Evolutionary conservation across 2,888 invertebrate genomes (phyloP).

Genomic region (Lasioglossum vierecki): DNA sequence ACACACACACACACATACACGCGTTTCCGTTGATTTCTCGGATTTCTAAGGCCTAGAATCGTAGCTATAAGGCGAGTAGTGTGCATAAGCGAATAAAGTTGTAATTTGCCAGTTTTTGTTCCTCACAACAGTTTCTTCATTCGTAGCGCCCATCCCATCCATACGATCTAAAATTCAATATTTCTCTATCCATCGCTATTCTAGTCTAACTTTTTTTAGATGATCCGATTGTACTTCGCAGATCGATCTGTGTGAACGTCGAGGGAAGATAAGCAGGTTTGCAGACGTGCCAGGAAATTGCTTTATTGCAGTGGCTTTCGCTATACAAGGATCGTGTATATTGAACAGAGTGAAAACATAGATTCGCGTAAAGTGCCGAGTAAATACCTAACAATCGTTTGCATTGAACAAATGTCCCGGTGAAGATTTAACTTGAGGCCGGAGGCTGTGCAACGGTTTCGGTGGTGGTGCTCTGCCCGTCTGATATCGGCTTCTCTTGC

Average conservation of each 20-base stretch:
- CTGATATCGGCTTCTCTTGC: conserved; percentile 78
- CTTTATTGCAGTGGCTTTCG: conserved; percentile 60
- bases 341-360: conserved; percentile 38
- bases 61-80: conserved; percentile 58
- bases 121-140: conserved; percentile 35
- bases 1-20: too few species aligned
- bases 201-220: neutral
- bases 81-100: conserved; percentile 65
- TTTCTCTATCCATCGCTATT: neutral
- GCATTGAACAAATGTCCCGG: neutral
- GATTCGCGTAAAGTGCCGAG: conserved; percentile 18
- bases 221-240: neutral
- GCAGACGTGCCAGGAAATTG: conserved; percentile 39
- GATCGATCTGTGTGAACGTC: neutral
- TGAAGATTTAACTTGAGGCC: conserved; percentile 66
- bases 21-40: conserved; percentile 50
- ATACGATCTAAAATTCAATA: neutral
- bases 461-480: conserved; percentile 77
- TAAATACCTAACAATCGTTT: conserved; percentile 33
- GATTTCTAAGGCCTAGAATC: conserved; percentile 60
- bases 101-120: conserved; percentile 62
- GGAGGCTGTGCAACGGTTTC: conserved; percentile 73
- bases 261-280: neutral
- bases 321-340: conserved; percentile 54
- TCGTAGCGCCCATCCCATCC: neutral